Evolutionary conservation across 2,888 invertebrate genomes (phyloP), one percentile per base, ranked within the genome.

Genomic region (Caenorhabditis uteleia): DNA sequence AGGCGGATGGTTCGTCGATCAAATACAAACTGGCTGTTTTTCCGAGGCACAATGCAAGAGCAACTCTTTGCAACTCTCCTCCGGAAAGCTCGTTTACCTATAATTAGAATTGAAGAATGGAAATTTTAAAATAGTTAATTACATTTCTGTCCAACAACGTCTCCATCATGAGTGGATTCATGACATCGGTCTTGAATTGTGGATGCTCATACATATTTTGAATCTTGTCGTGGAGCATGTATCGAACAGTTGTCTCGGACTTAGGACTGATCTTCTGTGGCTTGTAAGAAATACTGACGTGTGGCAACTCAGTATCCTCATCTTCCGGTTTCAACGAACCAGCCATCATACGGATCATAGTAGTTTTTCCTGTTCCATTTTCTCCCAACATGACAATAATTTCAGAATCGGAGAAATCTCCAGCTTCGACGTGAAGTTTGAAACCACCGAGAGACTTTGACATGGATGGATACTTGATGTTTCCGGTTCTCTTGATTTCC

Each of bases 251-350:
- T 39, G 94, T 93, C 70, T 92, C 91, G 55, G 92, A 92, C 86
- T 94, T 97, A 3, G 98, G 98, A 74, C 95, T 95, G 85, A 98
- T 99, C 86, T 97, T 99, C 87, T 98, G 98, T 40, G 98, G 98
- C 86, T 98, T 98, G 88, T 98, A 99, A 85, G 95, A 97, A 84
- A 98, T 95, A 85, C 95, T 92, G 71, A 99, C 86, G 79, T 91
- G 90, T 0, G 97, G 97, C 64, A 93, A 87, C 39, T 82, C 80
- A 23, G 62, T 66, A 16, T 55, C 57, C 18, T 89, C 90, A 40
- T 87, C 90, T 43, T 87, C 90, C 1, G 97, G 92, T 76, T 90
- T 88, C 82, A 98, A 87, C 83, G 93, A 91, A 47, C 98, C 98
- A 78, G 98, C 98, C 83, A 98, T 87, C 92, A 99, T 93, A 81